Base-by-base conservation (phyloP, 1,140 invertebrate genomes). In the Cyrtorhinus lividipennis region DNA sequence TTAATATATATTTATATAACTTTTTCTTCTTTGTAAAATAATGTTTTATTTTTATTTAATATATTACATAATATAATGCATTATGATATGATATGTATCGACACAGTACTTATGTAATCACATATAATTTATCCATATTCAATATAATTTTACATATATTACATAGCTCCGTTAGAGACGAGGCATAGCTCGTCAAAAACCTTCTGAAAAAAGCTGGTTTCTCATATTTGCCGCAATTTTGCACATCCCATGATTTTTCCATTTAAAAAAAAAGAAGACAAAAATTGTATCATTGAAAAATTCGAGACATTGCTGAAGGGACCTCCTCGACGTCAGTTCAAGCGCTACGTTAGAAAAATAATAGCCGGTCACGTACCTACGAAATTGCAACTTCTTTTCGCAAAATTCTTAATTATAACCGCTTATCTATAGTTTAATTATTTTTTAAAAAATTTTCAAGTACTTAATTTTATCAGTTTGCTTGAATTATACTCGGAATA, bases 61-160 rank as follows among this genome's bases (percentile, higher is more conserved):
- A 53, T 53, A 53, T 53, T 53, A 53, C 48, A 53, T 53, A 22
- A 53, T 48, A 53, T 48, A 26, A 63, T 63, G 56, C 61, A 46
- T 58, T 46, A 18, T 53, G 15, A 24, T 63, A 63, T 63, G 62
- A 63, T 63, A 63, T 63, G 62, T 63, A 63, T 63, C 62, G 56
- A 63, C 62, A 63, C 62, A 63, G 62, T 63, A 63, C 62, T 46
- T 24, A 30, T 48, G 62, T 63, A 63, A 63, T 63, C 56, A 63
- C 56, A 63, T 57, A 59, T 59, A 24, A 25, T 59, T 22, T 13
- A 53, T 53, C 38, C 20, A 15, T 15, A 5, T 53, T 13, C 5
- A 5, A 20, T 24, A 63, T 63, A 63, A 63, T 56, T 63, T 56
- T 63, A 63, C 62, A 63, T 63, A 63, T 57, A 26, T 56, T 63